phyloP scores from a whole-genome alignment of 2,113 vertebrate species.

The Scartelaos histophorus region DNA sequence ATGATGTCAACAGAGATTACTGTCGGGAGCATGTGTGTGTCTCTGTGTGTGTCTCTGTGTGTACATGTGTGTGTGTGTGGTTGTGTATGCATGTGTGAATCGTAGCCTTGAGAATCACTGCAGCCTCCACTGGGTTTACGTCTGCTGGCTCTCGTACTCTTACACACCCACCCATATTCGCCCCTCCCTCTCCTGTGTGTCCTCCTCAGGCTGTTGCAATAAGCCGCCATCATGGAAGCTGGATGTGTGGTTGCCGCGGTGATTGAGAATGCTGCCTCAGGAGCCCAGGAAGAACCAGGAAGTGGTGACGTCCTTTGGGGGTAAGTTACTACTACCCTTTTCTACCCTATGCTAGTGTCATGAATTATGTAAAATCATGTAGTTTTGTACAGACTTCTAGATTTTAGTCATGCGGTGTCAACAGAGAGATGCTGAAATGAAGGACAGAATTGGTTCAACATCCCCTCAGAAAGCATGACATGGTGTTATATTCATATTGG shows the following conservation, averaged over 20 bases:
- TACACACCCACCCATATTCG: conserved; percentile 28
- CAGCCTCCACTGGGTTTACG: conserved; percentile 60
- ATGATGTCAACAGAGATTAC: conserved; percentile 70
- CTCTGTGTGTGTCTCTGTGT: neutral
- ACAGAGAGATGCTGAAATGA: neutral
- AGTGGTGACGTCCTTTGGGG: conserved; percentile 73
- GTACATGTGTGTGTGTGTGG: neutral
- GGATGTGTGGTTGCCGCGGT: conserved; percentile 76
- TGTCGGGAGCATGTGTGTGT: conserved; percentile 29
- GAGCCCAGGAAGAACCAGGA: conserved; percentile 69
- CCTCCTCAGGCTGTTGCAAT: conserved; percentile 74
- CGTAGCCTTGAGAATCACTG: conserved; percentile 49
- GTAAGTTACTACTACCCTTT: conserved; percentile 63
- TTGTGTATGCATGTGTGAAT: conserved; percentile 3
- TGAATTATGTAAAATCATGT: conserved; percentile 29
- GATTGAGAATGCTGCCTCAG: conserved; percentile 71
- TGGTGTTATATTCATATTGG: neutral
- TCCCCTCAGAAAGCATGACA: neutral
- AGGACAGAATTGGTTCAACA: neutral
- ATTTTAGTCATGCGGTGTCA: neutral
- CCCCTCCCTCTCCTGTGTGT: conserved; percentile 44
- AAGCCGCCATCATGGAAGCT: conserved; percentile 77
- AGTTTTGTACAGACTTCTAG: neutral
- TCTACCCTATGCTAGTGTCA: conserved; percentile 16
- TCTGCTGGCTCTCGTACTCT: conserved; percentile 42